Evolutionary conservation across 2,113 vertebrate genomes (phyloP), one percentile per base, ranked within the genome.

Genomic region (Cyanoramphus novaezelandiae): DNA sequence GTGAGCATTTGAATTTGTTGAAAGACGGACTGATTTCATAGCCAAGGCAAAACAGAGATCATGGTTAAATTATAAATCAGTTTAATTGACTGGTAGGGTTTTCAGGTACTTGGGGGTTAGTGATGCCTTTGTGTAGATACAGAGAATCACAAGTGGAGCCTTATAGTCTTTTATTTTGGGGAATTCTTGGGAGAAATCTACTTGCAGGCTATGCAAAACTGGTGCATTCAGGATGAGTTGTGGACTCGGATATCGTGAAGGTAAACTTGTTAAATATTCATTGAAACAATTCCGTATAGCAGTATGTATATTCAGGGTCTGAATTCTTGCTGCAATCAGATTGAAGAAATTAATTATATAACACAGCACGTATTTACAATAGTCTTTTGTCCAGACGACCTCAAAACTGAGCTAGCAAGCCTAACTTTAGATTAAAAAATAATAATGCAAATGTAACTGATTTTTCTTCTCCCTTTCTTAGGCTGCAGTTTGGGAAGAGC

Each of bases 401-500:
- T 81, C 28, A 43, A 20, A 27, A 50, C 31, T 33, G 50, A 90
- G 43, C 28, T 29, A 49, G 20, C 9, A 82, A 71, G 64, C 29
- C 10, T 27, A 19, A 13, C 64, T 53, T 37, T 50, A 78, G 33
- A 27, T 55, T 57, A 39, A 80, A 63, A 81, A 82, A 89, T 64
- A 83, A 82, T 64, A 68, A 95, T 82, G 80, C 75, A 72, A 74
- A 44, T 25, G 10, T 86, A 50, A 95, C 8, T 23, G 77, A 4
- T 68, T 15, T 82, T 53, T 63, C 37, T 35, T 29, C 31, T 7
- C 11, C 37, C 6, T 46, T 91, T 55, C 23, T 81, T 94, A 99
- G 99, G 97, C 98, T 95, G 98, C 98, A 86, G 99, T 99, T 92
- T 99, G 99, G 99, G 99, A 99, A 96, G 99, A 99, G 95, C 93